A percentile compares a stretch with the other conserved stretches of the same genome.
Conservation (phyloP, 2,888 invertebrate species). For the Slavum lentiscoides region DNA sequence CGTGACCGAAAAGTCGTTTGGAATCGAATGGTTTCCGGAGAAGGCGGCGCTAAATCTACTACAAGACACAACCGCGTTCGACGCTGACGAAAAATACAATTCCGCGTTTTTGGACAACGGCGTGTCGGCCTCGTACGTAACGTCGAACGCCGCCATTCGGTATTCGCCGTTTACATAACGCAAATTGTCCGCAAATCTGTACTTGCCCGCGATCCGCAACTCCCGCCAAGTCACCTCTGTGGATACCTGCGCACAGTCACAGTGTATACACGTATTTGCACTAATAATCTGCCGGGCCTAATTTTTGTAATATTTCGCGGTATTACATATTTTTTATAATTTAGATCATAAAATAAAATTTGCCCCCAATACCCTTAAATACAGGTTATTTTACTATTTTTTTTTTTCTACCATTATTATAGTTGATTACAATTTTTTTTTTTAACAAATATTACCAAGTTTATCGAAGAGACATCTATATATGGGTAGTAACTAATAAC, state of each 20-base stretch:
- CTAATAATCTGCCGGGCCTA: too few relatives aligned
- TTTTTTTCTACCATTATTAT: too few relatives aligned
- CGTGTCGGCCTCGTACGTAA: background rate
- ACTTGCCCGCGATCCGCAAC: conserved; percentile 2
- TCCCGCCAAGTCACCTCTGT: conserved; percentile 20
- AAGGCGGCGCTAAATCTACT: background rate
- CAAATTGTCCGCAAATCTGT: conserved; percentile 4
- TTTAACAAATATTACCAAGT: too few relatives aligned
- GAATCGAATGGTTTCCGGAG: background rate
- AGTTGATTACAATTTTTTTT: too few relatives aligned
- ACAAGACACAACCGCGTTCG: background rate
- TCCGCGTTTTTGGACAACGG: conserved; percentile 10
- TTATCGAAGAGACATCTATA: too few relatives aligned
- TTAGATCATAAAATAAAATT: too few relatives aligned
- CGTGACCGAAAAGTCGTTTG: background rate
- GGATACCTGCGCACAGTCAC: too few relatives aligned
- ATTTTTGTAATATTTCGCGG: too few relatives aligned
- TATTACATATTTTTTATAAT: too few relatives aligned
- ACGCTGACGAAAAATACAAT: background rate
- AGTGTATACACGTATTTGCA: background rate
- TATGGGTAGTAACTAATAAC: too few relatives aligned
- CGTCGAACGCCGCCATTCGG: background rate
- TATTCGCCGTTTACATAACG: conserved; percentile 14
- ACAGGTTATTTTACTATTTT: too few relatives aligned
- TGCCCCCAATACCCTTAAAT: too few relatives aligned